Base-by-base conservation (phyloP, 2,797 vertebrate genomes). In the Apogon talboti region DNA sequence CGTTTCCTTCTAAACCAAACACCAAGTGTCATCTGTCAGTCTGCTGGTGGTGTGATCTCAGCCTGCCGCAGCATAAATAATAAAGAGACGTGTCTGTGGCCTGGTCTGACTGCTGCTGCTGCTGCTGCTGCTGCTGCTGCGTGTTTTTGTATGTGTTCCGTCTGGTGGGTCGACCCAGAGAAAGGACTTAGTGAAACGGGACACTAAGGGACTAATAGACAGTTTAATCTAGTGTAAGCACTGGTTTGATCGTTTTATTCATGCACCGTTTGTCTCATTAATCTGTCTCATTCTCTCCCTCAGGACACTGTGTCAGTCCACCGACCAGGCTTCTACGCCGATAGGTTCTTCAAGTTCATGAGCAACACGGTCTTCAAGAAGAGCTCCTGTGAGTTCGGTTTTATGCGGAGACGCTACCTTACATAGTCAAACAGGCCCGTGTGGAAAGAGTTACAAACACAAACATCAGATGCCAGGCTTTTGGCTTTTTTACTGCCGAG, bases 311-410 rank as follows among this genome's bases (percentile, higher is more conserved):
- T 99, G 30, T 99, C 98, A 0, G 98, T 99, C 44, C 98, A 99
- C 85, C 94, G 98, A 69, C 98, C 98, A 1, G 96, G 96, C 85
- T 99, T 99, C 91, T 99, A 99, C 0, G 98, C 97, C 0, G 97
- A 99, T 60, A 92, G 98, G 64, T 99, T 99, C 92, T 97, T 97
- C 92, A 97, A 96, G 87, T 99, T 99, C 90, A 99, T 99, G 97
- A 98, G 95, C 88, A 95, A 83, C 90, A 96, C 91, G 0, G 97
- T 99, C 44, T 99, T 99, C 81, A 94, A 94, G 88, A 99, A 98
- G 93, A 96, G 94, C 69, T 97, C 96, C 72, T 98, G 98, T 99
- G 88, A 98, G 97, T 94, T 76, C 15, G 48, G 2, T 45, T 74
- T 28, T 18, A 28, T 61, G 13, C 40, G 7, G 1, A 45, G 21